A percentile compares a stretch with the other conserved stretches of the same genome.
Evolutionary conservation across 2,113 vertebrate genomes (phyloP).

Genomic region (Vidua macroura): DNA sequence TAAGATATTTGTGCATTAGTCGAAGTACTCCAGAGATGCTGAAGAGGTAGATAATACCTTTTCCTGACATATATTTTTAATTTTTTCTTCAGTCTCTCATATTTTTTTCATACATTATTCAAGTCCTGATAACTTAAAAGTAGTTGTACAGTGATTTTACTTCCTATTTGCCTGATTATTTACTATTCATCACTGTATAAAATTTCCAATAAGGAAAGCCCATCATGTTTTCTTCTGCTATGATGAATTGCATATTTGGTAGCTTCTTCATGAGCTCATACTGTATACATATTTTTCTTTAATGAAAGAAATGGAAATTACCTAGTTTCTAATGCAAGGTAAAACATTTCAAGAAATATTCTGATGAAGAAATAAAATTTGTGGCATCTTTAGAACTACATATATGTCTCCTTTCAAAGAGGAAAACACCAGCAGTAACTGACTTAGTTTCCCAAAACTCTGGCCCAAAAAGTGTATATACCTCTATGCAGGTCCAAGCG

Average conservation of each 20-base stretch:
- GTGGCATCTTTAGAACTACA: neutral
- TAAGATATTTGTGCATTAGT: neutral
- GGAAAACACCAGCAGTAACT: neutral
- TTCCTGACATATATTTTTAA: neutral
- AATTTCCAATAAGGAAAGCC: neutral
- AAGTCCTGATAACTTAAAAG: neutral
- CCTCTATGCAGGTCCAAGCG: neutral
- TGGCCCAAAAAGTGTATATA: neutral
- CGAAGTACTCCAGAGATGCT: neutral
- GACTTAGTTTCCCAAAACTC: neutral
- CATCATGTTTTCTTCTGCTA: neutral
- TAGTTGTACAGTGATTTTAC: neutral
- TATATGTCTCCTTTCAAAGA: neutral
- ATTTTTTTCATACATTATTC: neutral
- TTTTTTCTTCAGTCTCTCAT: neutral
- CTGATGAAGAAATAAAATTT: neutral
- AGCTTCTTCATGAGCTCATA: neutral
- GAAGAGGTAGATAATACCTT: neutral
- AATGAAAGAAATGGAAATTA: neutral
- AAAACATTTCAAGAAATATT: neutral
- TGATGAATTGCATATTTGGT: neutral
- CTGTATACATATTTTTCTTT: neutral
- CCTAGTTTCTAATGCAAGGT: neutral
- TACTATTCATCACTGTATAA: neutral
- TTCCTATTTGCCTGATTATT: neutral